Conservation (phyloP, 2,797 vertebrate genomes). For the Sebastes hubbsi region DNA sequence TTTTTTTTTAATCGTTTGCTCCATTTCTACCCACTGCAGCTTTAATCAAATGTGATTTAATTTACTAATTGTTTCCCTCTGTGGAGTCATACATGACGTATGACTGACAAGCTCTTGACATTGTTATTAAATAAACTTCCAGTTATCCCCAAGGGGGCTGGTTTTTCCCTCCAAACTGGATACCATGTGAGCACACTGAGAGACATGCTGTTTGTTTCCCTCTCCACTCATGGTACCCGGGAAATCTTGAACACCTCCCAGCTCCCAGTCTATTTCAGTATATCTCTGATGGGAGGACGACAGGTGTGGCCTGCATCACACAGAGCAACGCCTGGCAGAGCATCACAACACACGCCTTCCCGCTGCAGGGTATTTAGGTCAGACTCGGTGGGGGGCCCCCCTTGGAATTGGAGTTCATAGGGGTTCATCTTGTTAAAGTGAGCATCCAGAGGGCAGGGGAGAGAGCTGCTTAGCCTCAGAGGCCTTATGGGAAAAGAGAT, state of each 20-base stretch:
- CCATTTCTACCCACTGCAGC: no score
- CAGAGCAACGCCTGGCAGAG: conserved; percentile 33
- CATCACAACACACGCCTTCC: conserved; percentile 32
- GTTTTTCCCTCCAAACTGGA: conserved; percentile 13
- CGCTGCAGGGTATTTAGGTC: conserved; percentile 61
- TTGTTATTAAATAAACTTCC: not conserved
- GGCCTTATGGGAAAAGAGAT: conserved; percentile 32
- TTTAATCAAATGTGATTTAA: no score
- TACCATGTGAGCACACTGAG: conserved; percentile 9
- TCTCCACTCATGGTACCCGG: conserved; percentile 10
- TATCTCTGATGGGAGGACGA: conserved; percentile 54
- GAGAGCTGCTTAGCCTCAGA: not conserved
- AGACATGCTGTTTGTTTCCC: conserved; percentile 24
- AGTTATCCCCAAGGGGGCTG: not conserved
- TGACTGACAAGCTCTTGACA: not conserved
- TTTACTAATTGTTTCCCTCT: not conserved
- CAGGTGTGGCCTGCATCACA: conserved; percentile 68
- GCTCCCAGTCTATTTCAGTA: conserved; percentile 64
- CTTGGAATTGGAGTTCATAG: not conserved
- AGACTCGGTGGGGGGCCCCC: not conserved
- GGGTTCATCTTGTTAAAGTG: conserved; percentile 32
- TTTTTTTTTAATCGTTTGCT: no score
- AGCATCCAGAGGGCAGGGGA: conserved; percentile 17
- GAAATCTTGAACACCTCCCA: conserved; percentile 59
- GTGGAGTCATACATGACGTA: no score